Evolutionary conservation across 2,888 invertebrate species (phyloP).

Genomic region (Sinohyriopsis cumingii): DNA sequence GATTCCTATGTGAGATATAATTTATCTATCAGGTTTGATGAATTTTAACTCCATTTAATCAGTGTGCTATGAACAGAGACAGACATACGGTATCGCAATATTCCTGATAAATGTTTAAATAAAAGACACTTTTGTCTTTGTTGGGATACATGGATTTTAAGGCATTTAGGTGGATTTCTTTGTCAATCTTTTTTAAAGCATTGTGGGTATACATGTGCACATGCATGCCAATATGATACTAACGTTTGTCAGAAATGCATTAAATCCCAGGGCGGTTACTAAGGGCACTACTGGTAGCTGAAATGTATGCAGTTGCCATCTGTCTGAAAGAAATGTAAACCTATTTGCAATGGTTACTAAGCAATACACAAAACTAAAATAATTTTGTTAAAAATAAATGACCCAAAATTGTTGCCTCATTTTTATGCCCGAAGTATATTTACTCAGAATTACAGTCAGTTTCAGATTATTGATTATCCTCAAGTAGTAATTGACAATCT

Average conservation of each 20-base stretch:
- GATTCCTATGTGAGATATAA: no score
- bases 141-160: background rate
- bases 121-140: background rate
- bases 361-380: background rate
- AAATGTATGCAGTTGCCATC: slow-evolving; percentile 87
- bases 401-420: no score
- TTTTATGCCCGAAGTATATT: no score
- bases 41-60: no score
- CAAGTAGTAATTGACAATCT: no score
- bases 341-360: background rate
- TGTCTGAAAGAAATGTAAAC: slow-evolving; percentile 56
- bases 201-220: no score
- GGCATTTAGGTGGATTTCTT: background rate
- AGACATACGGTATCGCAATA: background rate
- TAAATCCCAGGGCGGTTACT: slow-evolving; percentile 87
- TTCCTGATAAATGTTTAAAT: background rate
- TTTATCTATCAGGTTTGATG: no score
- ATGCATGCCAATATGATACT: slow-evolving; percentile 4
- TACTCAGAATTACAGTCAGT: no score
- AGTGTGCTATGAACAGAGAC: no score
- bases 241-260: slow-evolving; percentile 83
- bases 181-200: background rate
- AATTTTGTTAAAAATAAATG: background rate
- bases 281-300: slow-evolving; percentile 93
- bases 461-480: no score